These are phyloP conservation scores for Myotis lucifugus DNA, from an alignment of 2,113 vertebrate species.

Conservation along the genomic window DNA sequence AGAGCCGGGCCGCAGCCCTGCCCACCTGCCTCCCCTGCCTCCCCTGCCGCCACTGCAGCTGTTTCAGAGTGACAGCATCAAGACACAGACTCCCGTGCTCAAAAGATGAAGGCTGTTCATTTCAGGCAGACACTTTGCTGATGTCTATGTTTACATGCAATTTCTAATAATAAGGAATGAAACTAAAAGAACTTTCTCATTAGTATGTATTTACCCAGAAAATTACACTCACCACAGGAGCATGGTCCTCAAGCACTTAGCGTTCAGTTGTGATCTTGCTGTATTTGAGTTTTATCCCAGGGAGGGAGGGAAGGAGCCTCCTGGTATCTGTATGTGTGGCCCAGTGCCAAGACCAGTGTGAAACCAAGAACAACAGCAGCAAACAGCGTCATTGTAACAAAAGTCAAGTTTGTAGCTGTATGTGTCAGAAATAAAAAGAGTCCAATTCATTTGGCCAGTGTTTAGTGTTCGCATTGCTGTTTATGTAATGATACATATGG, in stretches of 20 bases:
- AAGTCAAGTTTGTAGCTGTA: slow-evolving; percentile 50
- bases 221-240: not conserved
- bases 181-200: not conserved
- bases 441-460: not conserved
- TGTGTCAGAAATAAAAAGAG: slow-evolving; percentile 58
- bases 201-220: not conserved
- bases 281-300: not conserved
- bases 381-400: slow-evolving; percentile 44
- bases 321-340: slow-evolving; percentile 7
- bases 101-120: not conserved
- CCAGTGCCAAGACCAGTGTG: not conserved
- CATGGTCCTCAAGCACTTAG: not conserved
- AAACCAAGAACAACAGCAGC: not conserved
- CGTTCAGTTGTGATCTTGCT: not conserved
- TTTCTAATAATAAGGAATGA: slow-evolving; percentile 8
- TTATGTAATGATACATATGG: not conserved
- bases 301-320: not conserved
- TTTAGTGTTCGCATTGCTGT: not conserved
- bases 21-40: not conserved
- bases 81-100: not conserved
- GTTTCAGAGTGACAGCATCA: not conserved
- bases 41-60: accelerated
- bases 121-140: not conserved
- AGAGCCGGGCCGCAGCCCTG: too few species aligned
- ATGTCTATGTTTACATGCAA: not conserved